These are phyloP conservation scores for Drosophila truncata DNA, from an alignment of 1,140 invertebrate genomes.

Conservation along the genomic window DNA sequence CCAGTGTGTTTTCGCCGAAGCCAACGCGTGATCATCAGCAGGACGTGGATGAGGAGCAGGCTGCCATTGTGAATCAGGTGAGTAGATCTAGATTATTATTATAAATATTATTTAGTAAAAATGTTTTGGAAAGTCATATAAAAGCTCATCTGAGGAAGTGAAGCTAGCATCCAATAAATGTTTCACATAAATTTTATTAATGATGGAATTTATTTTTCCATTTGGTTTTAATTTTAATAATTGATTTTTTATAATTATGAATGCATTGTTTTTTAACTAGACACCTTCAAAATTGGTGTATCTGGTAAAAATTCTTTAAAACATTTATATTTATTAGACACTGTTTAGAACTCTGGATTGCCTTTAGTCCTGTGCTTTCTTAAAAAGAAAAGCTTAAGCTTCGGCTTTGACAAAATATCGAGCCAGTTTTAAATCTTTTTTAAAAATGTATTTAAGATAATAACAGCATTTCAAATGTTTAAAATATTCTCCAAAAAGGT, in stretches of 20 bases:
- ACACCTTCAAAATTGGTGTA: not conserved
- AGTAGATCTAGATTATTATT: constrained; percentile 28
- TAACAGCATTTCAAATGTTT: too few species aligned
- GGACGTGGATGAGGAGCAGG: constrained; percentile 84
- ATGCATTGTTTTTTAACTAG: not conserved
- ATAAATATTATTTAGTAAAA: not conserved
- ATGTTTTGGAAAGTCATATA: not conserved
- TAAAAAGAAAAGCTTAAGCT: too few species aligned
- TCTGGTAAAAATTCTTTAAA: not conserved
- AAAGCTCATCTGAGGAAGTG: not conserved
- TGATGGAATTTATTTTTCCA: not conserved
- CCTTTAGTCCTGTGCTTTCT: not conserved
- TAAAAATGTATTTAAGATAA: not conserved
- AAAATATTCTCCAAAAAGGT: not conserved
- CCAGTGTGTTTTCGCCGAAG: constrained; percentile 70
- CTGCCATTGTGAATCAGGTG: constrained; percentile 85
- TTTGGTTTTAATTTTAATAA: not conserved
- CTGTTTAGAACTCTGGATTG: accelerated
- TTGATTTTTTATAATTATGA: not conserved
- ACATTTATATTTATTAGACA: not conserved
- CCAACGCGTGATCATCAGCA: constrained; percentile 84
- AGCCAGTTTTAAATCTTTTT: too few species aligned
- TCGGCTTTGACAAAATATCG: not conserved
- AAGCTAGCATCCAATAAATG: not conserved
- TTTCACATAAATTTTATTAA: not conserved